These are phyloP conservation scores for Hormiphora californensis DNA, from an alignment of 37 sponge, comb jelly and placozoan genomes.

Conservation along the genomic window DNA sequence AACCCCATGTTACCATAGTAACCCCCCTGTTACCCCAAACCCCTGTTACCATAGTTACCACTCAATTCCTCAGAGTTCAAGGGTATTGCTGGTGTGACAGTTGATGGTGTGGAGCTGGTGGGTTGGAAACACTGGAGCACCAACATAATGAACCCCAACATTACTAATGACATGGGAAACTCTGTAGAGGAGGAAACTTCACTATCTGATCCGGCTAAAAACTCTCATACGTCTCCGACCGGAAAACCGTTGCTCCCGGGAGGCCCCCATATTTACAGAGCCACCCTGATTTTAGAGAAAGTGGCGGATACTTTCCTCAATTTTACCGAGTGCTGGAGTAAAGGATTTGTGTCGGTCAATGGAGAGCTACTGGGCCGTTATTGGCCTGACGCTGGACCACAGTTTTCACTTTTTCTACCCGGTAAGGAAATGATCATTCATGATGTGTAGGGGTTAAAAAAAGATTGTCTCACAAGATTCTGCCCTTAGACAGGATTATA, in stretches of 20 bases:
- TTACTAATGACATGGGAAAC: no score
- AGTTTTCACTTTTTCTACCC: not conserved
- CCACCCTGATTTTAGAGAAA: not conserved
- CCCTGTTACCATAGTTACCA: no score
- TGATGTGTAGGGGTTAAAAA: no score
- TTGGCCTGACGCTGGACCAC: constrained; percentile 52
- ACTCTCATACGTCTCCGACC: no score
- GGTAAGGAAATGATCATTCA: not conserved
- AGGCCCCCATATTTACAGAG: not conserved
- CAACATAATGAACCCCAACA: not conserved
- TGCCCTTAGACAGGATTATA: no score
- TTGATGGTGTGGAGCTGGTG: not conserved
- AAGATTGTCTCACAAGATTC: no score
- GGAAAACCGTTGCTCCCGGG: not conserved
- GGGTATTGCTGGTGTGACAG: not conserved
- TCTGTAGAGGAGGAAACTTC: no score
- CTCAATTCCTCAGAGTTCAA: constrained; percentile 51
- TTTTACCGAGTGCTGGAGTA: constrained; percentile 41
- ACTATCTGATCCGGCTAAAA: no score
- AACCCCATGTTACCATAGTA: no score
- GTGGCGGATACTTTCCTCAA: constrained; percentile 31
- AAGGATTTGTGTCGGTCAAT: constrained; percentile 10
- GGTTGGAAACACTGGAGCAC: constrained; percentile 30
- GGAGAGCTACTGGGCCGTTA: not conserved
- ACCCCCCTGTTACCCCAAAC: no score